These are phyloP conservation scores for Acanthopagrus latus DNA, from an alignment of 2,797 vertebrate species.

Conservation along the genomic window DNA sequence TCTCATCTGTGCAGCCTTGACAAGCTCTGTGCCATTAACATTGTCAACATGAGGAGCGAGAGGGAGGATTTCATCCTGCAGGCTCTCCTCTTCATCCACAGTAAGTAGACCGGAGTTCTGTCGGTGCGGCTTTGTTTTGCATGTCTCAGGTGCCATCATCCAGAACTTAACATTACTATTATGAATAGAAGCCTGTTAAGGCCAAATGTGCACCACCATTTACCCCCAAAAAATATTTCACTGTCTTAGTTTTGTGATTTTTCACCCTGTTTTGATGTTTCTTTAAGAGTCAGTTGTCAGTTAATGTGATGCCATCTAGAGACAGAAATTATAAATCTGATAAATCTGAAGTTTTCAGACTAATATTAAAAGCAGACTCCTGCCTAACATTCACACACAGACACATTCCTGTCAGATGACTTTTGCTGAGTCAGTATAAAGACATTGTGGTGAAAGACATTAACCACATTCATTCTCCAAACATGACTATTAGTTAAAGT, in stretches of 20 bases:
- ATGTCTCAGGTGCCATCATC: not conserved
- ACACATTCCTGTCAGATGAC: constrained; percentile 50
- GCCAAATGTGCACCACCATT: not conserved
- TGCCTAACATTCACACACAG: not conserved
- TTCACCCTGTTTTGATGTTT: not conserved
- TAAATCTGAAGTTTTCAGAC: not conserved
- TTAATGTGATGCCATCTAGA: not conserved
- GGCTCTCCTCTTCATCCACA: constrained; percentile 70
- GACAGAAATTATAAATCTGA: not conserved
- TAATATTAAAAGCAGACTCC: constrained; percentile 31
- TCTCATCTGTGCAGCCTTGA: constrained; percentile 28
- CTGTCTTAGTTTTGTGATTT: rapidly evolving
- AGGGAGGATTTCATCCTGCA: constrained; percentile 51
- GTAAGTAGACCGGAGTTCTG: constrained; percentile 72
- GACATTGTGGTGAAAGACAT: not conserved
- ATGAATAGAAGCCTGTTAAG: not conserved
- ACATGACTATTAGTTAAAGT: not conserved
- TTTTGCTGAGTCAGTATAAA: constrained; percentile 29
- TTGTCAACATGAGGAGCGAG: constrained; percentile 51
- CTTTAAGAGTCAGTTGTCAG: not conserved
- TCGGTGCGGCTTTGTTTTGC: not conserved
- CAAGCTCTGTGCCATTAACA: not conserved
- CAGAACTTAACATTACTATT: too few species aligned
- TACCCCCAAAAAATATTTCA: not conserved
- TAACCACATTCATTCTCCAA: not conserved